phyloP scores from a whole-genome alignment of 2,888 invertebrate species.

The Ceratothoa steindachneri region DNA sequence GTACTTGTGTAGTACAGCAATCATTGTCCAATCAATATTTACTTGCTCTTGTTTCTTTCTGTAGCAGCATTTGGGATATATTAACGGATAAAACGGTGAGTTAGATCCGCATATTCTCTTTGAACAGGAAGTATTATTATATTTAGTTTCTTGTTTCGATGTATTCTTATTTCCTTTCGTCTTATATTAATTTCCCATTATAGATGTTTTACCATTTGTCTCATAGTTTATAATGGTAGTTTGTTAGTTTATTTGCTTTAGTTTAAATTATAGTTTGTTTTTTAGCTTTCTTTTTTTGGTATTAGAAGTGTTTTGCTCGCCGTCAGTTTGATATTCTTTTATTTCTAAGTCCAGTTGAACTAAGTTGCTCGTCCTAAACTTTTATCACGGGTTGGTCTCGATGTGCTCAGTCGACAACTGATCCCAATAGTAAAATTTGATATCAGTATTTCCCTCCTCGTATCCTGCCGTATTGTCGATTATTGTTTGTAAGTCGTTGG shows the following conservation, averaged over 20 bases:
- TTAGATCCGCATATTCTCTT: conserved; percentile 47
- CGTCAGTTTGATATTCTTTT: no score
- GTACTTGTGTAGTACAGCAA: conserved; percentile 47
- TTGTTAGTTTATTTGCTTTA: not conserved
- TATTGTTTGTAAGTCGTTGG: no score
- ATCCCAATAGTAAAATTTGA: no score
- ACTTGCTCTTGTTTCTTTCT: conserved; percentile 49
- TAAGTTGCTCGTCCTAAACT: no score
- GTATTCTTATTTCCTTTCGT: not conserved
- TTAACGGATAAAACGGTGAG: conserved; percentile 58
- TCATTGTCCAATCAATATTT: conserved; percentile 46
- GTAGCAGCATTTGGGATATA: conserved; percentile 58
- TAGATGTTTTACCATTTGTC: not conserved
- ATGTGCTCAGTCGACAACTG: no score
- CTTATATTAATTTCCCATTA: not conserved
- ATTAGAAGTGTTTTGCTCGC: no score
- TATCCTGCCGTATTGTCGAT: no score
- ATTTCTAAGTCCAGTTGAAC: no score
- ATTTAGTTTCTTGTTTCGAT: not conserved
- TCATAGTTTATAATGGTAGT: not conserved
- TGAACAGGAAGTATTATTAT: not conserved
- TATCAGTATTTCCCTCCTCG: no score
- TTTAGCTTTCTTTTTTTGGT: no score
- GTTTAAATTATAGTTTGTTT: not conserved
- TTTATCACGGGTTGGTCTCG: no score